Evolutionary conservation across 2,113 vertebrate species (phyloP).

Genomic region (Gadus macrocephalus): DNA sequence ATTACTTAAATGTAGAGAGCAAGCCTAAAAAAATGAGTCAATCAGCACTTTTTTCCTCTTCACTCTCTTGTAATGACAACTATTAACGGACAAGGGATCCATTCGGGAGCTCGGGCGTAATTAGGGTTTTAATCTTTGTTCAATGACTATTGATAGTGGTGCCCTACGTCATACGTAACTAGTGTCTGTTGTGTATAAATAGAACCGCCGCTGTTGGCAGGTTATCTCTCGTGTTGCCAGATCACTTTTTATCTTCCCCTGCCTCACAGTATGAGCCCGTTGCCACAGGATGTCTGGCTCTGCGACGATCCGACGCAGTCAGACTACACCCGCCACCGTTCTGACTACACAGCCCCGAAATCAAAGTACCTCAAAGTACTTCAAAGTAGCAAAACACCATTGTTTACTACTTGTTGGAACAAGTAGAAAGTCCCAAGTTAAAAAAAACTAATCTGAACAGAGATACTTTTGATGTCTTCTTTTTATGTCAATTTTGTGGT

Average conservation of each 20-base stretch:
- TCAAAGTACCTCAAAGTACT: constrained; percentile 18
- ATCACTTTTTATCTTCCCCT: constrained; percentile 40
- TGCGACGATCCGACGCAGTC: constrained; percentile 48
- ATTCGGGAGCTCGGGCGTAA: constrained; percentile 54
- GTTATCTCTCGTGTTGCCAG: constrained; percentile 62
- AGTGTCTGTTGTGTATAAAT: constrained; percentile 74
- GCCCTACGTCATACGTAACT: constrained; percentile 69
- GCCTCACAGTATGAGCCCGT: constrained; percentile 31
- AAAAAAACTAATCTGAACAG: no score
- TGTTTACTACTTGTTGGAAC: no score
- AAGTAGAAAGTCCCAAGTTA: no score
- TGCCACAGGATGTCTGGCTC: constrained; percentile 57
- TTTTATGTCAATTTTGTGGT: no score
- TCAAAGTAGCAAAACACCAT: constrained; percentile 26
- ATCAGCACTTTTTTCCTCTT: constrained; percentile 68
- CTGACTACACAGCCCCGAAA: constrained; percentile 11
- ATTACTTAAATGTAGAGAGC: constrained; percentile 69
- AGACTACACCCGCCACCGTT: constrained; percentile 54
- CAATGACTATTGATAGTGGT: constrained; percentile 78
- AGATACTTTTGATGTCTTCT: no score
- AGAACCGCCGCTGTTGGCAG: constrained; percentile 57
- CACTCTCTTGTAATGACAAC: constrained; percentile 66
- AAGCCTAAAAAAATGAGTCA: constrained; percentile 63
- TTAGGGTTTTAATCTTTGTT: constrained; percentile 72
- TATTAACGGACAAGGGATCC: constrained; percentile 69